These are phyloP conservation scores for Drosophila basisetae DNA, from an alignment of 2,888 invertebrate genomes.

Conservation along the genomic window DNA sequence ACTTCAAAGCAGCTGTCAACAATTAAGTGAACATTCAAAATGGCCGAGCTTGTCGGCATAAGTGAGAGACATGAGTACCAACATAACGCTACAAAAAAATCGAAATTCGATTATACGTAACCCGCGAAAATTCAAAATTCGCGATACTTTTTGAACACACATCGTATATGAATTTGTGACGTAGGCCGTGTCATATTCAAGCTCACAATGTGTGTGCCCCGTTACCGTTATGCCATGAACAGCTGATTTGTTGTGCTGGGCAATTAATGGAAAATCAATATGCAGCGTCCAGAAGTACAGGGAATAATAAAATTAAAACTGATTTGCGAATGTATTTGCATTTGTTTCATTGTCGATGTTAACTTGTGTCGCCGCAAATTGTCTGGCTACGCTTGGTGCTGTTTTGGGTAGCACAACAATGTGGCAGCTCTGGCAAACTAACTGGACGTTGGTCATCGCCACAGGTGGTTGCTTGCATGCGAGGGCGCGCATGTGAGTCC, in stretches of 20 bases:
- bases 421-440: neutral
- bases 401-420: neutral
- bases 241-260: conserved; percentile 35
- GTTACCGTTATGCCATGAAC: conserved; percentile 3
- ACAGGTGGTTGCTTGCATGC: conserved; percentile 37
- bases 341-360: neutral
- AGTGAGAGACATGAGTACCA: too few species aligned
- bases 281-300: neutral
- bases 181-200: conserved; percentile 1
- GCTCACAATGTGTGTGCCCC: neutral
- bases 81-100: too few species aligned
- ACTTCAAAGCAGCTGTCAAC: too few species aligned
- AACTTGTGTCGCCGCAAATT: neutral
- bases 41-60: too few species aligned
- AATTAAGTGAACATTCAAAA: too few species aligned
- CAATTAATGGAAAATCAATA: conserved; percentile 50
- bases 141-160: too few species aligned
- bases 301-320: neutral
- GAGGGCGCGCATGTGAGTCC: neutral
- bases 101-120: too few species aligned
- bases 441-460: conserved; percentile 12
- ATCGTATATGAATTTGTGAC: conserved; percentile 19
- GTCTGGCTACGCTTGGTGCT: neutral
- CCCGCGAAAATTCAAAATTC: too few species aligned
- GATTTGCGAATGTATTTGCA: neutral